Conservation (phyloP, 2,797 vertebrate species). For the Acipenser transmontanus region DNA sequence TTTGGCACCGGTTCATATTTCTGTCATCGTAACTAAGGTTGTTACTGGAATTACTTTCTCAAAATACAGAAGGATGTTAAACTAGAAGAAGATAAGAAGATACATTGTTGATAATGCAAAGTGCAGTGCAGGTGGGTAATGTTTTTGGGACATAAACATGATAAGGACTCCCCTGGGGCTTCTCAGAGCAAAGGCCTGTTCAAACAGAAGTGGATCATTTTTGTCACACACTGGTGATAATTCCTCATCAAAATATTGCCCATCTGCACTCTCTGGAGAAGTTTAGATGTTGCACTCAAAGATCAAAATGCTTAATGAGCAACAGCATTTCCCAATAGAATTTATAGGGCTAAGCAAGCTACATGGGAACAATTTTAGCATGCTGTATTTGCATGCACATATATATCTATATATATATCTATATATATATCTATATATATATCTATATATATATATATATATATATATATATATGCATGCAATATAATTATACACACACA, state of each 20-base stretch:
- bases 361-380: conserved; percentile 46
- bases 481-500: conserved; percentile 41
- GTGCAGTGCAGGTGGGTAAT: conserved; percentile 54
- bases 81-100: conserved; percentile 67
- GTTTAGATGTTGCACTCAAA: conserved; percentile 48
- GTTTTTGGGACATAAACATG: conserved; percentile 46
- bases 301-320: conserved; percentile 57
- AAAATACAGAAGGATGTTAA: conserved; percentile 83
- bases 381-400: conserved; percentile 48
- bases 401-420: conserved; percentile 24
- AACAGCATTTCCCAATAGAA: conserved; percentile 49
- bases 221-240: conserved; percentile 50
- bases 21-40: conserved; percentile 64
- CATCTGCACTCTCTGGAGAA: neutral
- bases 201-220: conserved; percentile 56
- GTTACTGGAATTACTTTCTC: conserved; percentile 78
- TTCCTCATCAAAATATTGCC: conserved; percentile 15
- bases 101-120: conserved; percentile 48
- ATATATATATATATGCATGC: no score
- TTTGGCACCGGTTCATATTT: conserved; percentile 71
- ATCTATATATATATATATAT: no score
- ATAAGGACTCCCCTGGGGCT: conserved; percentile 51
- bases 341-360: conserved; percentile 25
- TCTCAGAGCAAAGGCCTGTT: conserved; percentile 47
- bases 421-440: neutral